Conservation (phyloP, 2,888 invertebrate species). For the Ametastegia equiseti region DNA sequence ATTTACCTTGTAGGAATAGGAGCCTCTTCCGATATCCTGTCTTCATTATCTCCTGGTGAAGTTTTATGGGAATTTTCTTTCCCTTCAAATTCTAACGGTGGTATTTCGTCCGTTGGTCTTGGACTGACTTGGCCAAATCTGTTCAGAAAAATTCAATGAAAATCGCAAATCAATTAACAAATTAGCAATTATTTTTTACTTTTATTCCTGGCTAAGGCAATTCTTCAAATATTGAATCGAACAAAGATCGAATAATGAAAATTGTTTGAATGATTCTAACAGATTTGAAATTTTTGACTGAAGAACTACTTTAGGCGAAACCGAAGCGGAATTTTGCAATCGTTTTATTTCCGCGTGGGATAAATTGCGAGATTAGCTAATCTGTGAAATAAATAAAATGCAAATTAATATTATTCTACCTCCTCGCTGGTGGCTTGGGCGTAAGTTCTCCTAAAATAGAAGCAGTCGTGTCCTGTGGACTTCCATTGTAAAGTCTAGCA, state of each 20-base stretch:
- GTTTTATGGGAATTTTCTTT: conserved; percentile 58
- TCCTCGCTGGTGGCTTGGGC: conserved; percentile 70
- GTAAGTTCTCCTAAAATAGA: conserved; percentile 68
- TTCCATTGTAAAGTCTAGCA: conserved; percentile 65
- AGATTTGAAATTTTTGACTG: neutral
- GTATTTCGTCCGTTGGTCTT: conserved; percentile 66
- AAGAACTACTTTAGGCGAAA: neutral
- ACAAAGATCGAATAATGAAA: neutral
- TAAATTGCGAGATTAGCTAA: neutral
- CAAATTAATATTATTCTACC: conserved; percentile 55
- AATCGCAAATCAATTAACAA: neutral
- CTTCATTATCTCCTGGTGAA: conserved; percentile 50
- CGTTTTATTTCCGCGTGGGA: neutral
- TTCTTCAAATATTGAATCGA: neutral
- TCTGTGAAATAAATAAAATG: neutral
- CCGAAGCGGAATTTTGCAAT: neutral
- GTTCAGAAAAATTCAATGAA: neutral
- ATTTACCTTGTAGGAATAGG: conserved; percentile 68
- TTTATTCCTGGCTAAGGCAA: neutral
- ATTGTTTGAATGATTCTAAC: too few species aligned
- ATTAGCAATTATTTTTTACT: neutral
- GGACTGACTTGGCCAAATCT: conserved; percentile 71
- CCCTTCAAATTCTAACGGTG: conserved; percentile 63
- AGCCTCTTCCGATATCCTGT: conserved; percentile 59
- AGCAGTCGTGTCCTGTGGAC: conserved; percentile 66